Evolutionary conservation across 2,113 vertebrate species (phyloP), one percentile per base, ranked within the genome.

Genomic region (Labrus mixtus): DNA sequence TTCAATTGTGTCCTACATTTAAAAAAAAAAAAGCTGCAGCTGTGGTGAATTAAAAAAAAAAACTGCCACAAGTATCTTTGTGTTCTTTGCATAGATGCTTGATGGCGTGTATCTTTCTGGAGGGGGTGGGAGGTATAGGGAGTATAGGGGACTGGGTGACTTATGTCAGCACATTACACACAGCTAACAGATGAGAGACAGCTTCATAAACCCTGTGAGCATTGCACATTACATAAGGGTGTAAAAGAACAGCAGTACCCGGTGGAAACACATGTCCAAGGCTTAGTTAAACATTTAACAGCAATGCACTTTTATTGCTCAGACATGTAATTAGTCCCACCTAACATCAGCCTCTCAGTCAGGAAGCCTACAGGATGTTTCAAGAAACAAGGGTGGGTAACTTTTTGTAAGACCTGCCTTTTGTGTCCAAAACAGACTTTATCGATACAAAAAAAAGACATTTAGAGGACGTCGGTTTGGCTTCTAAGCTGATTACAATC

Each of bases 261-360:
- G 25, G 46, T 73, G 39, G 58, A 60, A 46, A 56, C 19, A 25
- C 36, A 20, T 2, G 9, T 54, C 59, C 69, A 22, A 15, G 61
- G 43, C 54, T 8, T 20, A 50, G 87, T 89, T 85, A 82, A 87
- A 83, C 81, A 81, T 66, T 82, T 8, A 83, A 84, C 54, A 68
- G 70, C 43, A 51, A 12, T 16, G 62, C 25, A 20, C 2, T 50
- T 78, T 81, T 65, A 79, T 53, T 39, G 43, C 43, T 59, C 53
- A 41, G 16, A 66, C 64, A 45, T 56, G 25, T 11, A 67, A 36
- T 59, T 59, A 69, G 36, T 10, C 33, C n/a, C 43, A 63, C n/a
- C 6, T 72, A n/a, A 62, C 9, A 58, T 17, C 7, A 36, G 37
- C 11, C 10, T 16, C 36, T 64, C 46, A 60, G 25, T n/a, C 1